phyloP scores from a whole-genome alignment of 2,888 invertebrate genomes.

The Synanthedon formicaeformis region DNA sequence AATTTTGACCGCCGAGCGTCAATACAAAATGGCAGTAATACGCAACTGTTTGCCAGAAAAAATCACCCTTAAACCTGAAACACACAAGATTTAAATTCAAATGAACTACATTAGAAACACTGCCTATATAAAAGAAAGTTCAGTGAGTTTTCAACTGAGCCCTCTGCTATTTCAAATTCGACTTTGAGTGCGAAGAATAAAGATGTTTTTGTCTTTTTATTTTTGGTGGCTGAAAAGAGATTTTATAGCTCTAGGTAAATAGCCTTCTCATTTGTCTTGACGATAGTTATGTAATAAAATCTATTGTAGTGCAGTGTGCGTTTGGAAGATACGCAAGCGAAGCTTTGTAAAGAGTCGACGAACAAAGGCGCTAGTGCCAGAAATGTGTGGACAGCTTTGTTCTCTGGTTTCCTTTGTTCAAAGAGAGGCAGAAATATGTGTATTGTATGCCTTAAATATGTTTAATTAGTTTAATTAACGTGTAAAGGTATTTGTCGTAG shows the following conservation, averaged over 20 bases:
- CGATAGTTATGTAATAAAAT: slow-evolving; percentile 51
- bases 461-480: too few species aligned
- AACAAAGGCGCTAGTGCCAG: background rate
- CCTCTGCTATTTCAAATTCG: slow-evolving; percentile 41
- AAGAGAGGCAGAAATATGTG: background rate
- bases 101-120: slow-evolving; percentile 17
- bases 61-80: slow-evolving; percentile 18
- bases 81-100: slow-evolving; percentile 13
- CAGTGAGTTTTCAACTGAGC: slow-evolving; percentile 47
- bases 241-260: slow-evolving; percentile 55
- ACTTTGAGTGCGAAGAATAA: slow-evolving; percentile 19
- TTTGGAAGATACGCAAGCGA: background rate
- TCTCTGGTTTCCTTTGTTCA: background rate
- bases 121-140: slow-evolving; percentile 56
- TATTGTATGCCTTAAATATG: too few species aligned
- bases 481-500: too few species aligned
- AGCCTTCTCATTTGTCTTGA: slow-evolving; percentile 65
- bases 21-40: slow-evolving; percentile 48
- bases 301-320: slow-evolving; percentile 30
- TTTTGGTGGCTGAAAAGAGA: slow-evolving; percentile 44
- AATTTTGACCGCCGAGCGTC: slow-evolving; percentile 61
- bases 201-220: background rate
- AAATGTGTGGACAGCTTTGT: background rate
- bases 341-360: background rate
- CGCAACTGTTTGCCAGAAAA: slow-evolving; percentile 16